Percentiles rank a stretch among this genome's conserved stretches.
phyloP scores from a whole-genome alignment of 2,797 vertebrate genomes.

The Coregonus ussuriensis region DNA sequence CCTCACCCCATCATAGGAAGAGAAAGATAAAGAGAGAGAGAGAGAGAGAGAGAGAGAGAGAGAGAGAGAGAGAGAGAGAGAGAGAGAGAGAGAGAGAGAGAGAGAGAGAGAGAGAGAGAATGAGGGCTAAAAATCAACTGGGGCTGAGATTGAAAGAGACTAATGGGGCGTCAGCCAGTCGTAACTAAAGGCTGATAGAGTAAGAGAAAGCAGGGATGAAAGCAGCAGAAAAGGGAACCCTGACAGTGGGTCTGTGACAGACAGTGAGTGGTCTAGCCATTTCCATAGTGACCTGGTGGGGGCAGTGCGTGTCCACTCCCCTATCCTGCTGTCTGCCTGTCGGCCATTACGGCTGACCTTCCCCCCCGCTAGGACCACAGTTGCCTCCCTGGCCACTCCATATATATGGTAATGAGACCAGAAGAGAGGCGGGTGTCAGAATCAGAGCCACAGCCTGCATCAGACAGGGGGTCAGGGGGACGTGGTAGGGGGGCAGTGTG shows the following conservation, averaged over 20 bases:
- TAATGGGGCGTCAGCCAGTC: neutral
- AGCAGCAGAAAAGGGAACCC: neutral
- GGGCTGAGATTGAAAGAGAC: neutral
- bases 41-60: neutral
- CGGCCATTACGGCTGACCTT: slow-evolving; percentile 50
- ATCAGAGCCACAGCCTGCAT: neutral
- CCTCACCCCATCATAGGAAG: slow-evolving; percentile 42
- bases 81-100: neutral
- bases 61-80: neutral
- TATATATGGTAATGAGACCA: slow-evolving; percentile 81
- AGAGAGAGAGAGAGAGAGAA: neutral
- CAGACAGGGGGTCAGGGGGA: slow-evolving; percentile 10
- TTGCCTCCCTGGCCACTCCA: slow-evolving; percentile 61
- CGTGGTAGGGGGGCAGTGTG: neutral
- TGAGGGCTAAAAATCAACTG: neutral
- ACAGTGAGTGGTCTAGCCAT: slow-evolving; percentile 34
- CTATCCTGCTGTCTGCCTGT: slow-evolving; percentile 47
- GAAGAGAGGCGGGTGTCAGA: slow-evolving; percentile 80
- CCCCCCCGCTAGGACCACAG: slow-evolving; percentile 47
- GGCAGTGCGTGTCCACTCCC: slow-evolving; percentile 44
- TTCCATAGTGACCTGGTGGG: slow-evolving; percentile 46
- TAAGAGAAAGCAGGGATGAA: neutral
- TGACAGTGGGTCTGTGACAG: slow-evolving; percentile 10
- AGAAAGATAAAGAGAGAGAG: slow-evolving; percentile 10
- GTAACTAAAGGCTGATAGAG: neutral